These are phyloP conservation scores for Galerucella nymphaeae DNA, from an alignment of 2,888 invertebrate species.

Conservation along the genomic window DNA sequence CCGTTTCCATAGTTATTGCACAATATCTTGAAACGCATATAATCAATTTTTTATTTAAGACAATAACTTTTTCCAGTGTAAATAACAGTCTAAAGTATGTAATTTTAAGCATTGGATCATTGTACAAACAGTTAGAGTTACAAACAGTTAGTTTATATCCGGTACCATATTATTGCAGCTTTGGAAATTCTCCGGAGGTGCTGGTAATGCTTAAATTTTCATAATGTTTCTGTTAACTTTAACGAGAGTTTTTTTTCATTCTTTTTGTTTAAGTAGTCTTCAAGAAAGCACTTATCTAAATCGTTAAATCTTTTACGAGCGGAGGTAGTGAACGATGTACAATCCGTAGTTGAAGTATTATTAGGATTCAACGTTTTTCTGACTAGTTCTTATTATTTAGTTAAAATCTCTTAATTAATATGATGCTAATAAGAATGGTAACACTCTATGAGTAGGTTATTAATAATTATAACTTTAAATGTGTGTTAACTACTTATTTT, in stretches of 20 bases:
- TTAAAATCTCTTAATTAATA: neutral
- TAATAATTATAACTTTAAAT: neutral
- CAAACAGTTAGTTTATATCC: too few species aligned
- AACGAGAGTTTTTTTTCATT: too few species aligned
- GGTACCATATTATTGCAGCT: too few species aligned
- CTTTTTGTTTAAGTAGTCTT: neutral
- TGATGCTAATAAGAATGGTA: neutral
- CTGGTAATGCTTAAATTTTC: too few species aligned
- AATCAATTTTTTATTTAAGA: conserved; percentile 10
- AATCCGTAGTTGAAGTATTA: neutral
- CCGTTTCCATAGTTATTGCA: conserved; percentile 6
- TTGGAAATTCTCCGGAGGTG: too few species aligned
- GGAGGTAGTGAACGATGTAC: neutral
- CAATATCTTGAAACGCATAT: conserved; percentile 8
- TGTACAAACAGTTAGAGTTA: too few species aligned
- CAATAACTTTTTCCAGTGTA: too few species aligned
- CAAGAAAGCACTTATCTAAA: neutral
- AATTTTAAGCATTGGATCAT: too few species aligned
- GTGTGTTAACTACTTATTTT: too few species aligned
- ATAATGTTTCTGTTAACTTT: too few species aligned
- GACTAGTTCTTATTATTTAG: neutral
- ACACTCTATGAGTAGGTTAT: neutral
- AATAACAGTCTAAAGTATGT: too few species aligned
- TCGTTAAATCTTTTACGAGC: neutral
- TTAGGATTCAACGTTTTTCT: neutral